Base-by-base conservation (phyloP, 2,888 invertebrate genomes). In the Eilema depressum region DNA sequence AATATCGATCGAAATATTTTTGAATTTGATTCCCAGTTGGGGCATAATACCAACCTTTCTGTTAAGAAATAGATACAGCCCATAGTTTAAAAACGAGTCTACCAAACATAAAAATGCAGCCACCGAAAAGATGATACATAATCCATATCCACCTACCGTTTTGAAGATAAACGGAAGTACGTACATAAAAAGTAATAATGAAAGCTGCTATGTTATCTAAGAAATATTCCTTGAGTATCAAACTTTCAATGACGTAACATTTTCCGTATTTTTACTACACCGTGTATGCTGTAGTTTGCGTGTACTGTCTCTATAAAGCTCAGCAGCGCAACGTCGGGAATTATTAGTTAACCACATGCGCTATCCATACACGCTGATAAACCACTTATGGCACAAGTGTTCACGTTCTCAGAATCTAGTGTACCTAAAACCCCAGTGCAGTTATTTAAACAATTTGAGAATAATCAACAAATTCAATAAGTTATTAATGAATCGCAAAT, bases 161-260 rank as follows among this genome's bases (percentile, higher is more conserved):
- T 53, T 53, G 20, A 53, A n/a, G 53, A n/a, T n/a, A 53, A 53
- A 53, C 53, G 53, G 53, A n/a, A n/a, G 53, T 10, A n/a, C 53
- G 53, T 53, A 53, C n/a, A 53, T n/a, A 53, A 53, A 53, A 53
- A n/a, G 53, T n/a, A 53, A 53, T 53, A 53, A n/a, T 53, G 53
- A 53, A 53, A n/a, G n/a, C 10, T 53, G 53, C 28, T 59, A 28
- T 26, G 59, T 59, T 59, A 17, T 59, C 59, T 20, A 53, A 53
- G 53, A 53, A 53, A 53, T 53, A 53, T 53, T 53, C n/a, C 53
- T 53, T n/a, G 53, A 53, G 53, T 53, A 53, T 53, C 53, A 53
- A 53, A 53, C 59, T 53, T 53, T 53, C 53, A 53, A 53, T 53
- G 53, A 53, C 53, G 53, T 53, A 57, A 37, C 25, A 66, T 66